phyloP scores from a whole-genome alignment of 35 echinoderm and acorn worm genomes.

The Hemicentrotus pulcherrimus region DNA sequence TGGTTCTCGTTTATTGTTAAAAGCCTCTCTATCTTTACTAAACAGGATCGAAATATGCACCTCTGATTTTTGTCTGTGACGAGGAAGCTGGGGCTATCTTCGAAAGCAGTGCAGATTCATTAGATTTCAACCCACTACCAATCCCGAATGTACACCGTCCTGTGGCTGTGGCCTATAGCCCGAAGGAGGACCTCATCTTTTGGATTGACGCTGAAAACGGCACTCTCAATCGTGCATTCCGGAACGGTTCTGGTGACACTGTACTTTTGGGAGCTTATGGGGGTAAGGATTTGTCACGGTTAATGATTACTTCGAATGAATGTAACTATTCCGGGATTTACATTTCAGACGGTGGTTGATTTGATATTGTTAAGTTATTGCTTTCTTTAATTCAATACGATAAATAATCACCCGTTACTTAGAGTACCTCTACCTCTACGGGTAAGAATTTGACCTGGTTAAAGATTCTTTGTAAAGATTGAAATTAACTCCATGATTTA shows the following conservation, averaged over 20 bases:
- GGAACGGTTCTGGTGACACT: neutral
- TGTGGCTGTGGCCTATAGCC: neutral
- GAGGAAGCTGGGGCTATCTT: neutral
- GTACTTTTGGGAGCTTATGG: neutral
- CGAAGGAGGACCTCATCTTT: neutral
- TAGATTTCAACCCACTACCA: neutral
- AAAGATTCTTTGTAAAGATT: no score
- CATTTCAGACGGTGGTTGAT: no score
- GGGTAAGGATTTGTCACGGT: neutral
- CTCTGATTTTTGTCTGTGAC: neutral
- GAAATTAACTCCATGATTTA: no score
- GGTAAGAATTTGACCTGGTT: no score
- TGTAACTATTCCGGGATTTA: no score
- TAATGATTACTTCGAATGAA: no score
- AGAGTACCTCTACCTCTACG: no score
- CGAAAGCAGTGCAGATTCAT: neutral
- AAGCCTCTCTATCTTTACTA: neutral
- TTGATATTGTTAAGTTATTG: no score
- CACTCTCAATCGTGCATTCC: neutral
- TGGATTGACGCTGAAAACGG: neutral
- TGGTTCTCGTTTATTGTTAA: no score
- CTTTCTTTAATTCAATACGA: no score
- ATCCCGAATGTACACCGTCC: neutral
- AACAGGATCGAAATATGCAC: slow-evolving; percentile 12
- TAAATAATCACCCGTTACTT: no score